Evolutionary conservation across 1,140 invertebrate genomes (phyloP).

Genomic region (Leptinotarsa texana): DNA sequence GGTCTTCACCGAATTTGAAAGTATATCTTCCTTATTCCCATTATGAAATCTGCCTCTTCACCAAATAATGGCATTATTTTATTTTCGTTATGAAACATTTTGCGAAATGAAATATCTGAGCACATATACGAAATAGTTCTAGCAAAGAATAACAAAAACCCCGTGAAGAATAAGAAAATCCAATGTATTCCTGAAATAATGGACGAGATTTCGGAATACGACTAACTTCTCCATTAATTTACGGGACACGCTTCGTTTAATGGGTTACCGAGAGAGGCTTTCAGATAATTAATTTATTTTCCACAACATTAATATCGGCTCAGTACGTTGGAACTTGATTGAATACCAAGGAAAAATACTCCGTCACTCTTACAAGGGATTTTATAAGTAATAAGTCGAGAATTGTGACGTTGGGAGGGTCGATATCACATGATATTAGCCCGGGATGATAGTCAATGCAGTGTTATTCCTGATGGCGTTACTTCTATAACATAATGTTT

Average conservation of each 20-base stretch:
- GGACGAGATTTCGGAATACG: constrained; percentile 33
- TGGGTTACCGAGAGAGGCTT: constrained; percentile 26
- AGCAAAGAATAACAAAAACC: not conserved
- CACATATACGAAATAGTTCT: not conserved
- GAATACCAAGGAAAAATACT: not conserved
- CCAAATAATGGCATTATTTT: too few relatives aligned
- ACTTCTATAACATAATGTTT: too few relatives aligned
- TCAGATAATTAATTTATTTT: constrained; percentile 41
- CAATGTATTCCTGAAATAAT: constrained; percentile 29
- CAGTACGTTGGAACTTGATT: constrained; percentile 19
- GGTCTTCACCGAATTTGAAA: too few relatives aligned
- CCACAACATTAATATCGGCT: constrained; percentile 39
- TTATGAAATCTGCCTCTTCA: too few relatives aligned
- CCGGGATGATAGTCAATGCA: too few relatives aligned
- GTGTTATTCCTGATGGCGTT: too few relatives aligned
- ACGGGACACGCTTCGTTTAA: constrained; percentile 33
- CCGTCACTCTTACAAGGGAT: not conserved
- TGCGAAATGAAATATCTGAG: not conserved
- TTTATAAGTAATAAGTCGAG: not conserved
- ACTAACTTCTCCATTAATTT: constrained; percentile 36
- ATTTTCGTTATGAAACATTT: too few relatives aligned
- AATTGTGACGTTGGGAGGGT: too few relatives aligned
- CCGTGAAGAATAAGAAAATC: not conserved
- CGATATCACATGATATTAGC: not conserved
- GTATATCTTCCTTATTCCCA: too few relatives aligned